phyloP scores from a whole-genome alignment of 2,113 vertebrate genomes.

The Toxotes chatareus region DNA sequence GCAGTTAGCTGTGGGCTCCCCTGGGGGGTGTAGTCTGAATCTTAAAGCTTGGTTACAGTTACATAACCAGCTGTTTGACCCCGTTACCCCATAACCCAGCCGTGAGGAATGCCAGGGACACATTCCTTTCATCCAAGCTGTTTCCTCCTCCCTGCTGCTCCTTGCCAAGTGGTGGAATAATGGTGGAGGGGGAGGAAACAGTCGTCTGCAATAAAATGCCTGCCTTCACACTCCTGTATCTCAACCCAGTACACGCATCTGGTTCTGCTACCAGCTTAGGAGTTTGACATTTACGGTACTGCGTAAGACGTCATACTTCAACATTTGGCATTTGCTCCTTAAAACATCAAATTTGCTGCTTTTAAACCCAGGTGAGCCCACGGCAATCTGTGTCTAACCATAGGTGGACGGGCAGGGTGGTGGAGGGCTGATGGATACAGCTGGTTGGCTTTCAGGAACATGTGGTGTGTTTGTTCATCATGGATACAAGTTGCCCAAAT shows the following conservation, averaged over 20 bases:
- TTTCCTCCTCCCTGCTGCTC: constrained; percentile 29
- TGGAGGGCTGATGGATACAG: constrained; percentile 22
- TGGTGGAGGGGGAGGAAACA: neutral
- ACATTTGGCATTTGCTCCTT: constrained; percentile 7
- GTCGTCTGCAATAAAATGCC: constrained; percentile 2
- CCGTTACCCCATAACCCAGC: constrained; percentile 38
- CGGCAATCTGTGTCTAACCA: constrained; percentile 11
- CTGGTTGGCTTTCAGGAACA: constrained; percentile 7
- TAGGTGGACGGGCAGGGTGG: constrained; percentile 27
- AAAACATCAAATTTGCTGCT: neutral
- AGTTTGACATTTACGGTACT: neutral
- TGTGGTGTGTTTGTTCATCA: constrained; percentile 25
- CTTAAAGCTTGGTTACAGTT: constrained; percentile 18
- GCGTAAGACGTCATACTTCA: neutral
- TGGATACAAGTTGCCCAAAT: constrained; percentile 2
- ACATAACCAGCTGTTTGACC: constrained; percentile 53
- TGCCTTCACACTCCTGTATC: constrained; percentile 5
- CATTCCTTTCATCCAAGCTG: constrained; percentile 45
- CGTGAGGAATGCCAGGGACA: constrained; percentile 18
- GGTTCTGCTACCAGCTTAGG: neutral
- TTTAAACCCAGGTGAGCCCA: constrained; percentile 46
- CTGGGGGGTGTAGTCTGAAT: constrained; percentile 39
- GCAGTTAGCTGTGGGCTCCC: constrained; percentile 48
- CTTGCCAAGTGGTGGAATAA: constrained; percentile 2
- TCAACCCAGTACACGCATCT: neutral